Percentiles rank a stretch among this genome's conserved stretches.
These are phyloP conservation scores for Eupelmus urozonus DNA, from an alignment of 2,888 invertebrate species.

Conservation along the genomic window DNA sequence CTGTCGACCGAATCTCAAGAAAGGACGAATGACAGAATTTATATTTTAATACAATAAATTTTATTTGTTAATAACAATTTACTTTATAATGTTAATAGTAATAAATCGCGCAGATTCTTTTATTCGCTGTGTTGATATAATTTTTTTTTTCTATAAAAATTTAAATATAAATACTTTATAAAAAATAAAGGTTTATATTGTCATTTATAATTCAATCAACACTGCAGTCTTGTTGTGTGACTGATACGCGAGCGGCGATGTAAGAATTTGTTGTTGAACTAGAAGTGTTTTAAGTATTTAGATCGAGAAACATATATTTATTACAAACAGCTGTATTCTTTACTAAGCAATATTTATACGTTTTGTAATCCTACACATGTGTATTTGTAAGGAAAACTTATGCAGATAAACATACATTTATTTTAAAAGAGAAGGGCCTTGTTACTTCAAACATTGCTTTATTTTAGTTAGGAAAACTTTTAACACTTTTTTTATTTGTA, in stretches of 20 bases:
- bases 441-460: slow-evolving; percentile 56
- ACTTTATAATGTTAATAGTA: slow-evolving; percentile 44
- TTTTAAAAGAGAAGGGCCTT: slow-evolving; percentile 61
- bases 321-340: slow-evolving; percentile 68
- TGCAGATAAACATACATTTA: slow-evolving; percentile 68
- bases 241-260: slow-evolving; percentile 51
- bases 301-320: slow-evolving; percentile 66
- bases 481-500: slow-evolving; percentile 29
- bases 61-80: slow-evolving; percentile 45
- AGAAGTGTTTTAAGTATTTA: slow-evolving; percentile 58
- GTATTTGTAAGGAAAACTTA: slow-evolving; percentile 68
- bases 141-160: slow-evolving; percentile 43
- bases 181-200: slow-evolving; percentile 32
- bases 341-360: slow-evolving; percentile 72
- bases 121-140: slow-evolving; percentile 22
- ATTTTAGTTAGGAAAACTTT: slow-evolving; percentile 44
- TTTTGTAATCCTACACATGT: slow-evolving; percentile 70
- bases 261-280: slow-evolving; percentile 59
- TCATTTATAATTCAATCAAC: slow-evolving; percentile 50
- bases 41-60: slow-evolving; percentile 32
- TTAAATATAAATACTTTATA: slow-evolving; percentile 37
- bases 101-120: slow-evolving; percentile 49
- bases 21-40: slow-evolving; percentile 41
- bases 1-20: slow-evolving; percentile 54
- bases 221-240: slow-evolving; percentile 50